Evolutionary conservation across 2,113 vertebrate genomes (phyloP).

Genomic region (Daboia siamensis): DNA sequence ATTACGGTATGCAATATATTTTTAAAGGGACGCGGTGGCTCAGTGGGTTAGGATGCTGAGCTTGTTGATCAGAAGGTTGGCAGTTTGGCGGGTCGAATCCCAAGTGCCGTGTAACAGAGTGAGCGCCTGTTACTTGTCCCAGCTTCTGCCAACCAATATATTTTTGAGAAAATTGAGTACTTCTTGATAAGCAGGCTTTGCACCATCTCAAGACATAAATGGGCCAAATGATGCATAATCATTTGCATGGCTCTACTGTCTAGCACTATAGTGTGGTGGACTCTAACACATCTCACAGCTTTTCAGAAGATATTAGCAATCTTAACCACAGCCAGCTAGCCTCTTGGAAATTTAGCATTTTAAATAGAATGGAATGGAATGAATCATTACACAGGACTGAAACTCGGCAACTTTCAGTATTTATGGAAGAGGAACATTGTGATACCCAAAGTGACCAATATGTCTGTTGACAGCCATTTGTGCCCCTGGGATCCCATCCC

Average conservation of each 20-base stretch:
- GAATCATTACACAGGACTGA: background rate
- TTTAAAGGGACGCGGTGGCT: too few relatives aligned
- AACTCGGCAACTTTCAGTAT: background rate
- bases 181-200: background rate
- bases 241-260: background rate
- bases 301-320: background rate
- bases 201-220: background rate
- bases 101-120: too few relatives aligned
- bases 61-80: too few relatives aligned
- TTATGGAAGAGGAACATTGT: background rate
- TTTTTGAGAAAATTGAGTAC: background rate
- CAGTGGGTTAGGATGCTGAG: too few relatives aligned
- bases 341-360: background rate
- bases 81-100: too few relatives aligned
- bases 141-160: too few relatives aligned
- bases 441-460: background rate
- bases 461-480: background rate
- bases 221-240: background rate
- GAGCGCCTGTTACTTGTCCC: too few relatives aligned
- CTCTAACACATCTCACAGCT: background rate
- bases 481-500: background rate
- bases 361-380: background rate
- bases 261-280: background rate
- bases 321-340: background rate
- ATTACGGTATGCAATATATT: background rate